phyloP scores from a whole-genome alignment of 2,797 vertebrate species.

The Sebastes vulpes region DNA sequence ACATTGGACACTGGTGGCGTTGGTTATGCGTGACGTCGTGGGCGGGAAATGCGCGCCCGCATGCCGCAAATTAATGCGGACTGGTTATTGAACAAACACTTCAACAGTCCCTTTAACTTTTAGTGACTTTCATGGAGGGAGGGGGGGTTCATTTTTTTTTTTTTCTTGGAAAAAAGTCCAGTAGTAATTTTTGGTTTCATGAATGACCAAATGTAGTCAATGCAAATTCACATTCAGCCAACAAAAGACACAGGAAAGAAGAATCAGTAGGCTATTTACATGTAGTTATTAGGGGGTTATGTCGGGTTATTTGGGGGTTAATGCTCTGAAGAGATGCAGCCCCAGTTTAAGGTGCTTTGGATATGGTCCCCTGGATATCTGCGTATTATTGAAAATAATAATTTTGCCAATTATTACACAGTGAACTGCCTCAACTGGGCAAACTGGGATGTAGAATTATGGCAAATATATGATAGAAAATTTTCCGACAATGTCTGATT shows the following conservation, averaged over 20 bases:
- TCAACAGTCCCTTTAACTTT: constrained; percentile 90
- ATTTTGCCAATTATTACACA: constrained; percentile 3
- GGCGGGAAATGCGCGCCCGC: constrained; percentile 28
- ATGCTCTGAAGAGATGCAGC: constrained; percentile 87
- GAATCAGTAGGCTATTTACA: constrained; percentile 73
- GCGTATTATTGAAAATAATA: not conserved
- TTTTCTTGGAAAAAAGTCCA: constrained; percentile 32
- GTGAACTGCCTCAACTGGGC: not conserved
- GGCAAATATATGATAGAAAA: not conserved
- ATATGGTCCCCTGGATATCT: constrained; percentile 40
- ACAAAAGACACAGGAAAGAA: constrained; percentile 83
- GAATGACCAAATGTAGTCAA: constrained; percentile 45
- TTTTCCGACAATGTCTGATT: constrained; percentile 1
- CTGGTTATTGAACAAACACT: constrained; percentile 41
- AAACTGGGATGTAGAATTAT: not conserved
- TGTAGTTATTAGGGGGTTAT: constrained; percentile 90
- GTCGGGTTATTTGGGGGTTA: constrained; percentile 89
- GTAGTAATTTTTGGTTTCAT: constrained; percentile 37
- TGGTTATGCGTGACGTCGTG: constrained; percentile 11
- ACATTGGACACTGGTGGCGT: constrained; percentile 33
- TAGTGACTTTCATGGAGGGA: constrained; percentile 78
- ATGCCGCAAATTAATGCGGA: constrained; percentile 8
- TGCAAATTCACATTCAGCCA: constrained; percentile 82
- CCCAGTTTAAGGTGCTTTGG: constrained; percentile 71
- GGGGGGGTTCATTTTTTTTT: not conserved